Evolutionary conservation across 2,113 vertebrate genomes (phyloP).

Genomic region (Podarcis muralis): DNA sequence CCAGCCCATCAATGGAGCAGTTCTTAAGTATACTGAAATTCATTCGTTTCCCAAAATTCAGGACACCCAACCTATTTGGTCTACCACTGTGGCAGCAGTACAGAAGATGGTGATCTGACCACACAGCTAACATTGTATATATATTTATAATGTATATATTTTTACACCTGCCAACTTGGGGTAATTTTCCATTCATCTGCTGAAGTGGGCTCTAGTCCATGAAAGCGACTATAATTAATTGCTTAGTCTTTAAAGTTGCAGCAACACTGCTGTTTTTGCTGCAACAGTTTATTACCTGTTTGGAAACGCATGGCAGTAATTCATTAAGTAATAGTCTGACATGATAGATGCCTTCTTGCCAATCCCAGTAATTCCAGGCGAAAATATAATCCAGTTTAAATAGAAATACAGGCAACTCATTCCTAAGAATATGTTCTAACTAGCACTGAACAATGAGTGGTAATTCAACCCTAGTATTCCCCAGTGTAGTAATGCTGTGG

Average conservation of each 20-base stretch:
- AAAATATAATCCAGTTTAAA: not conserved
- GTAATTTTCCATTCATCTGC: not conserved
- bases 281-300: not conserved
- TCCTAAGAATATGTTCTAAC: not conserved
- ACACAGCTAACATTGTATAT: no score
- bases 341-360: not conserved
- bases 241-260: no score
- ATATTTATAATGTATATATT: not conserved
- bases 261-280: not conserved
- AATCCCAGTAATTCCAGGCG: not conserved
- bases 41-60: no score
- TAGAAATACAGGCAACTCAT: not conserved
- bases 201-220: not conserved
- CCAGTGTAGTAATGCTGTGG: not conserved
- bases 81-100: no score
- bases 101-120: not conserved
- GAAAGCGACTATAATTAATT: no score
- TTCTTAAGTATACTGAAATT: not conserved
- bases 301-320: not conserved
- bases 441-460: not conserved
- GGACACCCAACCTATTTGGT: not conserved
- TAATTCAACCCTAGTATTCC: not conserved
- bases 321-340: not conserved
- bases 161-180: not conserved
- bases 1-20: not conserved